Percentiles rank a stretch among this genome's conserved stretches.
These are phyloP conservation scores for Penaeus chinensis DNA, from an alignment of 1,140 invertebrate species.

Conservation along the genomic window DNA sequence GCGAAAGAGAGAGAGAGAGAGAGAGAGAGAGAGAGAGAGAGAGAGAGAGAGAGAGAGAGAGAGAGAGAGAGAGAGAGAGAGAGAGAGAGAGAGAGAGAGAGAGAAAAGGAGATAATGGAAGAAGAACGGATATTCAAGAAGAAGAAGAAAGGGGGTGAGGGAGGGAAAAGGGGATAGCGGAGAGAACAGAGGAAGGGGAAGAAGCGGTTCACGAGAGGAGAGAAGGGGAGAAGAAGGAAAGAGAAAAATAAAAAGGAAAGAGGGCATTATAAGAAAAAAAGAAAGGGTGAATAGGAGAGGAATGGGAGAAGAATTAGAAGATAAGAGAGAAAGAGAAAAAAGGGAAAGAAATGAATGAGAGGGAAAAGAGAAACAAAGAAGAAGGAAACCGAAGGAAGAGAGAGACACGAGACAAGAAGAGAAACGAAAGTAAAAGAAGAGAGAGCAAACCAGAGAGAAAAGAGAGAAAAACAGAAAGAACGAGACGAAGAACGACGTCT, in stretches of 20 bases:
- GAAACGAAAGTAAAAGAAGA: no score
- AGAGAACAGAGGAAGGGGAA: neutral
- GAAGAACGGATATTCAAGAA: neutral
- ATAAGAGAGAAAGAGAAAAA: neutral
- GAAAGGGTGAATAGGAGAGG: neutral
- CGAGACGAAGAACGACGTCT: no score
- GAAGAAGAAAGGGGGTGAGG: neutral
- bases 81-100: slow-evolving; percentile 4
- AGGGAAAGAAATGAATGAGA: neutral
- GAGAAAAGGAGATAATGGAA: neutral
- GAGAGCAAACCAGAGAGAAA: no score
- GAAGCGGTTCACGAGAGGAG: neutral
- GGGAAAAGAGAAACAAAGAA: no score
- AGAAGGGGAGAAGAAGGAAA: neutral
- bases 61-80: slow-evolving; percentile 13
- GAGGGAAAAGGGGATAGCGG: neutral
- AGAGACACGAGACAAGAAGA: no score
- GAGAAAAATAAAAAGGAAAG: neutral
- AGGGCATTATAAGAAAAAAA: neutral
- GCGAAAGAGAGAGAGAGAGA: no score
- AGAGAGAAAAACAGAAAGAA: no score
- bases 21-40: no score
- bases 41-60: neutral
- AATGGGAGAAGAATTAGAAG: neutral
- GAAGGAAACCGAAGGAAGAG: no score